Conservation (phyloP, 92 coral and sea anemone species). For the Porites cylindrica region DNA sequence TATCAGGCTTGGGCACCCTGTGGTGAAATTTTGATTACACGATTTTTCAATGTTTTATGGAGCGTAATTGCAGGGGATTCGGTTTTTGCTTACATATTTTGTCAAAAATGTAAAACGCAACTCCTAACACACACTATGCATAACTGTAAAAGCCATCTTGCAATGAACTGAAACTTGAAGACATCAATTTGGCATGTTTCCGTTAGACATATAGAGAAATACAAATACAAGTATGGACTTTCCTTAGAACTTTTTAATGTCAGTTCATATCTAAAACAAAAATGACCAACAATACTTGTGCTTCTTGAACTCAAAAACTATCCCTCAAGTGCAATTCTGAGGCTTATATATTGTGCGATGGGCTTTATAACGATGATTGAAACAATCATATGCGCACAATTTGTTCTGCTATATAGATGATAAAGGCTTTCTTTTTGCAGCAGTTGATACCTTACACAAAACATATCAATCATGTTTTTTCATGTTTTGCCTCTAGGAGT, state of each 20-base stretch:
- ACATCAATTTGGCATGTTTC: constrained; percentile 26
- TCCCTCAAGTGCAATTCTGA: constrained; percentile 30
- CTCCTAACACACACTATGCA: constrained; percentile 44
- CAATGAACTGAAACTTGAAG: constrained; percentile 44
- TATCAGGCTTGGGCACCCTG: constrained; percentile 20
- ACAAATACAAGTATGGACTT: constrained; percentile 13
- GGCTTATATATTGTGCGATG: constrained; percentile 23
- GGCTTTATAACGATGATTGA: constrained; percentile 35
- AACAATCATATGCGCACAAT: constrained; percentile 22
- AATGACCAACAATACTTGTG: constrained; percentile 31
- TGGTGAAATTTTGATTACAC: constrained; percentile 22
- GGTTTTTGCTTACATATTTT: constrained; percentile 28
- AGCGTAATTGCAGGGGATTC: constrained; percentile 33
- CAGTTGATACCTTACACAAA: constrained; percentile 32
- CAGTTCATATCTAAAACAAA: constrained; percentile 17
- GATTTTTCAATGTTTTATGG: constrained; percentile 33
- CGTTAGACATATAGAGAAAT: constrained; percentile 21
- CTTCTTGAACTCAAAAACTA: constrained; percentile 35
- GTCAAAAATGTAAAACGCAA: constrained; percentile 27
- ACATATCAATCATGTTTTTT: constrained; percentile 28
- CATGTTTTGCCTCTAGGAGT: constrained; percentile 22
- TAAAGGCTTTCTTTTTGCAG: constrained; percentile 23
- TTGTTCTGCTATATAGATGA: constrained; percentile 23
- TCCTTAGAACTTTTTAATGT: constrained; percentile 9
- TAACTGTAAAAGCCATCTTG: constrained; percentile 50